Evolutionary conservation across 1,140 invertebrate genomes (phyloP).

Genomic region (Eciton burchellii): DNA sequence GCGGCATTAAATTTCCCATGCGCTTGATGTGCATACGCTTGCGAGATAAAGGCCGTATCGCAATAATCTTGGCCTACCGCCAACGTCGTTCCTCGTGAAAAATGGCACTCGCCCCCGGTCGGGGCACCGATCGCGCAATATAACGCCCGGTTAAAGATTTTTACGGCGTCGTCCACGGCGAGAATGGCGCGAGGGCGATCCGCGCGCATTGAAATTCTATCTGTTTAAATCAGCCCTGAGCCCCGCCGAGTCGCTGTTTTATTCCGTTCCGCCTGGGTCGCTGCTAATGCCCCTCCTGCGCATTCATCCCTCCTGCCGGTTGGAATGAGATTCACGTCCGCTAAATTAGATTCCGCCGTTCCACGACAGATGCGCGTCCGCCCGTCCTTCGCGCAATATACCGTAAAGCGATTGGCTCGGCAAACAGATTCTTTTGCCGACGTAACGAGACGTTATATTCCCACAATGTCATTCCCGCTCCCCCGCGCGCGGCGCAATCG

Average conservation of each 20-base stretch:
- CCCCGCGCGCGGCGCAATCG: neutral
- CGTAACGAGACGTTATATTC: slow-evolving; percentile 9
- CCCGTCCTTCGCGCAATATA: neutral
- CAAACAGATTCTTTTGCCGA: slow-evolving; percentile 10
- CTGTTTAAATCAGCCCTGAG: slow-evolving; percentile 14
- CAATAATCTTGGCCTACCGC: slow-evolving; percentile 47
- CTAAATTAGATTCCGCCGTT: slow-evolving; percentile 36
- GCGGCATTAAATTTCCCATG: slow-evolving; percentile 52
- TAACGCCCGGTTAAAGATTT: slow-evolving; percentile 45
- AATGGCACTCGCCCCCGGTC: slow-evolving; percentile 25
- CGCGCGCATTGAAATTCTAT: slow-evolving; percentile 20
- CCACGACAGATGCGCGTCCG: neutral
- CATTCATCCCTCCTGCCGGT: neutral
- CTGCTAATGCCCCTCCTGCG: neutral
- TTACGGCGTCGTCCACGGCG: slow-evolving; percentile 5
- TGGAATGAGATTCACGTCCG: neutral
- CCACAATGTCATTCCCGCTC: neutral
- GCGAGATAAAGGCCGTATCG: slow-evolving; percentile 46
- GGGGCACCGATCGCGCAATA: slow-evolving; percentile 17
- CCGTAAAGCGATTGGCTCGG: neutral
- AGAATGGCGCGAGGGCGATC: neutral
- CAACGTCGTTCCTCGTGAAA: slow-evolving; percentile 12
- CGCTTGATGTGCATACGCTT: slow-evolving; percentile 48
- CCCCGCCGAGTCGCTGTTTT: neutral
- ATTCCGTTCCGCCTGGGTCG: slow-evolving; percentile 16